Percentiles rank a stretch among this genome's conserved stretches.
These are phyloP conservation scores for Propithecus perrieri DNA, from an alignment of 2,797 vertebrate species.

Conservation along the genomic window DNA sequence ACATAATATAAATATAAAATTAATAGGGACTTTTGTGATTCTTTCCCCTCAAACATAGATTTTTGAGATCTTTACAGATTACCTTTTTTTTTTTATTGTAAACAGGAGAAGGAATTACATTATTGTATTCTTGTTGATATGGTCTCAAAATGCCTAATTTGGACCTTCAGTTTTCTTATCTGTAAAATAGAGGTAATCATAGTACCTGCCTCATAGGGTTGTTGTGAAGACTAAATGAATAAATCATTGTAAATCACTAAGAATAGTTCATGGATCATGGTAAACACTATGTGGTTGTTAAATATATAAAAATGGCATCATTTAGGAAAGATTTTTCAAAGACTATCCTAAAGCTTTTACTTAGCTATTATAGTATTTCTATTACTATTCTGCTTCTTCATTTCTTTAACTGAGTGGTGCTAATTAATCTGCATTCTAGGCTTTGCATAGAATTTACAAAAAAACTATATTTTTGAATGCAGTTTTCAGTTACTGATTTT, in stretches of 20 bases:
- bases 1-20: background rate
- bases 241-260: conserved; percentile 25
- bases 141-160: background rate
- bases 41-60: background rate
- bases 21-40: background rate
- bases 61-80: conserved; percentile 13
- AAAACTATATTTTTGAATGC: background rate
- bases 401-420: background rate
- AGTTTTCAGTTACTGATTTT: conserved; percentile 38
- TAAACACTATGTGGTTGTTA: conserved; percentile 22
- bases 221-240: conserved; percentile 28
- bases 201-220: background rate
- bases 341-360: background rate
- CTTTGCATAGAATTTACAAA: conserved; percentile 42
- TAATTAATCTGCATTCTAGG: conserved; percentile 31
- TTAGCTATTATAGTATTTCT: background rate
- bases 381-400: background rate
- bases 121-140: background rate
- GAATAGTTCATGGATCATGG: background rate
- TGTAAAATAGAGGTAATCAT: background rate
- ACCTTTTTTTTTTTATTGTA: background rate
- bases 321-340: conserved; percentile 41
- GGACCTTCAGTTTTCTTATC: conserved; percentile 2
- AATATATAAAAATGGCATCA: conserved; percentile 6
- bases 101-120: background rate